Evolutionary conservation across 2,797 vertebrate genomes (phyloP).

Genomic region (Liasis olivaceus): DNA sequence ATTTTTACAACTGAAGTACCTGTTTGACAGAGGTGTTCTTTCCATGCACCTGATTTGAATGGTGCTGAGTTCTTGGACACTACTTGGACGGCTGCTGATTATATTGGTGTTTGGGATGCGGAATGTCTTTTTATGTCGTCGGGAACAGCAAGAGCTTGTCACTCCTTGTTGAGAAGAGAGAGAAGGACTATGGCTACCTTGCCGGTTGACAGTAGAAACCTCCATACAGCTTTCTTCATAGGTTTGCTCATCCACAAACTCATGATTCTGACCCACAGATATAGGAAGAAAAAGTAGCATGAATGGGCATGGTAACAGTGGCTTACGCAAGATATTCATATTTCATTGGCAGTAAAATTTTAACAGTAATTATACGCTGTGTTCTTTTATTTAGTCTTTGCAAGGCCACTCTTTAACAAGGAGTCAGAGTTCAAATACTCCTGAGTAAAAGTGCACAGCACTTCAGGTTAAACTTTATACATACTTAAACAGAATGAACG

Average conservation of each 20-base stretch:
- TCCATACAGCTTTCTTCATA: conserved; percentile 87
- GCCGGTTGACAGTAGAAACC: conserved; percentile 81
- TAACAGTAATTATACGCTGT: not conserved
- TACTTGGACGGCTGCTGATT: conserved; percentile 76
- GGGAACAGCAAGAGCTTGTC: conserved; percentile 87
- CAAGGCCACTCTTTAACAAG: not conserved
- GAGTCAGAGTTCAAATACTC: not conserved
- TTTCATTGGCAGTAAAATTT: not conserved
- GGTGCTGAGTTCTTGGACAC: conserved; percentile 92
- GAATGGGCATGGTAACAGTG: not conserved
- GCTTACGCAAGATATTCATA: not conserved
- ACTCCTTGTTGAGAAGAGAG: conserved; percentile 83
- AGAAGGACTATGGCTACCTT: conserved; percentile 85
- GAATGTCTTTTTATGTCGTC: conserved; percentile 86
- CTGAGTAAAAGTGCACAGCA: not conserved
- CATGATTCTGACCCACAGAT: conserved; percentile 80
- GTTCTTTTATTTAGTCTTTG: not conserved
- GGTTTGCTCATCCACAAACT: conserved; percentile 91
- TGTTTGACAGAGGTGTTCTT: conserved; percentile 84
- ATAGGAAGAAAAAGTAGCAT: conserved; percentile 1
- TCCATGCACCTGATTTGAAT: conserved; percentile 89
- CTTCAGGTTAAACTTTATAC: not conserved
- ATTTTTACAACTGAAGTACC: conserved; percentile 69
- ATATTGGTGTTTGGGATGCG: conserved; percentile 83
- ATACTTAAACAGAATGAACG: not conserved